These are phyloP conservation scores for Parnassius apollo DNA, from an alignment of 2,888 invertebrate species.

Conservation along the genomic window DNA sequence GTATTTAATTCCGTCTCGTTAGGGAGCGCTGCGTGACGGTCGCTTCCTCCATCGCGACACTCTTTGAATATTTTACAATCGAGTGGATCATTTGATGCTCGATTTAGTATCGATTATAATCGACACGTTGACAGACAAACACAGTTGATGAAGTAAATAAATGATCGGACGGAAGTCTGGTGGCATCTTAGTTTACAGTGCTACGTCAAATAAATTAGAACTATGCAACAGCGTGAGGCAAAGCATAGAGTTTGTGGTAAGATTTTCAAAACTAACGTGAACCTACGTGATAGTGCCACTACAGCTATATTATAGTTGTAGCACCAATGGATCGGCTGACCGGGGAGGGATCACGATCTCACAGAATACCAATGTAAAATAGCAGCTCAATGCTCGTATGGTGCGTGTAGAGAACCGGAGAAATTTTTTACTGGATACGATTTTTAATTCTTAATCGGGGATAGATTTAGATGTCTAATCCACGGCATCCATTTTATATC, in stretches of 20 bases:
- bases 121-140: slow-evolving; percentile 25
- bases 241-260: slow-evolving; percentile 1
- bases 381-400: too few species aligned
- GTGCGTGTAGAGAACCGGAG: too few species aligned
- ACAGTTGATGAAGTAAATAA: slow-evolving; percentile 16
- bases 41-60: slow-evolving; percentile 65
- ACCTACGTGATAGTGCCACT: too few species aligned
- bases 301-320: too few species aligned
- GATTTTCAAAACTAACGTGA: neutral
- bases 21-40: slow-evolving; percentile 61
- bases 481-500: too few species aligned
- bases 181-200: slow-evolving; percentile 15
- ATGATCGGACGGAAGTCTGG: slow-evolving; percentile 24
- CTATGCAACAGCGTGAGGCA: neutral
- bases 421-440: too few species aligned
- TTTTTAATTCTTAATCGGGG: too few species aligned
- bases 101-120: slow-evolving; percentile 29
- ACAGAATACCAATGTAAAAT: too few species aligned
- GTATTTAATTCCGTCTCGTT: slow-evolving; percentile 75
- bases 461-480: too few species aligned
- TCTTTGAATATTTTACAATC: slow-evolving; percentile 51
- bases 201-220: slow-evolving; percentile 10
- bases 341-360: too few species aligned
- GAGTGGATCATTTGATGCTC: slow-evolving; percentile 23
- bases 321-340: too few species aligned